Base-by-base conservation (phyloP, 2,888 invertebrate species). In the Copidosoma aretas region DNA sequence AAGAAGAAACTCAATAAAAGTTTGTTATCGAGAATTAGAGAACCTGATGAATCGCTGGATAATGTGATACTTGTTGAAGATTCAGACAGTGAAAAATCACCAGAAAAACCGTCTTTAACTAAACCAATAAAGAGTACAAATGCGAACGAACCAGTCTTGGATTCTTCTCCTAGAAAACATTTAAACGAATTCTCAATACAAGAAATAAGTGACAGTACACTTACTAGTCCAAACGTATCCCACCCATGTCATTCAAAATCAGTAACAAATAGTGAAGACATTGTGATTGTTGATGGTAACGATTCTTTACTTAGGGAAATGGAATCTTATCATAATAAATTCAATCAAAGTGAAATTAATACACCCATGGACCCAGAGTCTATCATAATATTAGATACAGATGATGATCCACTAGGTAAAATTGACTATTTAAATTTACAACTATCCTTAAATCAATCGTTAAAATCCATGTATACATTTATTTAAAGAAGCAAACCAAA, bases 351-450 rank as follows among this genome's bases (percentile, higher is more conserved):
- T 56, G 17, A 5, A 43, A 39, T 49, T 41, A 43, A 25, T 56
- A 15, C 54, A 49, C 5, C 14, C 68, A 41, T 74, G 73, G 67
- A 60, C 1, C 12, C 51, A 53, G 65, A 64, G n/a, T 56, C 64
- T 22, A 41, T 68, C 2, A 69, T 70, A 56, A 14, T 57, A 19
- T 59, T 68, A 56, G 68, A 65, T 51, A 52, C 58, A 60, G 64
- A 70, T 65, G 67, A 71, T 61, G 68, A 70, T 46, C 24, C 32
- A 19, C 61, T 53, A 67, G 57, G 67, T 71, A 52, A 12, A 39
- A 21, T 22, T 22, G 25, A 25, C 10, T 59, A 1, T 54, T n/a
- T 49, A 14, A 43, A 22, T 14, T 46, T 24, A 52, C 21, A 41
- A n/a, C 39, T 53, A 32, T 56, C 49, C 39, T 46, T 17, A 10